phyloP scores from a whole-genome alignment of 2,797 vertebrate species.

The Malurus leucopterus region DNA sequence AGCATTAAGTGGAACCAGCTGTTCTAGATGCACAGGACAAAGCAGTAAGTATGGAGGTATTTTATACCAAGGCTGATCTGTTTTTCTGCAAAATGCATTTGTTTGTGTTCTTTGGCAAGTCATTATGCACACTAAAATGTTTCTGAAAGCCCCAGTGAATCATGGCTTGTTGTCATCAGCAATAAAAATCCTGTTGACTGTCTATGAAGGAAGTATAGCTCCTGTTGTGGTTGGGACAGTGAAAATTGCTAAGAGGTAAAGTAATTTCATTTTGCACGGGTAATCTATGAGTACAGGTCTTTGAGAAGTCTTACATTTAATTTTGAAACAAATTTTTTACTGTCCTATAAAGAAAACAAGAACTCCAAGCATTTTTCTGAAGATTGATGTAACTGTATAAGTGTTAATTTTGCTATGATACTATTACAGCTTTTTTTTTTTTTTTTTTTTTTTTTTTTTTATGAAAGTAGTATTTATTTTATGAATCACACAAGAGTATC shows the following conservation, averaged over 20 bases:
- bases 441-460: not conserved
- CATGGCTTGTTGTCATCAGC: not conserved
- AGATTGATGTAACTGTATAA: not conserved
- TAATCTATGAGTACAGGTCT: not conserved
- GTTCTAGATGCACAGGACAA: not conserved
- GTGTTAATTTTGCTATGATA: not conserved
- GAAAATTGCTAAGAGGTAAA: not conserved
- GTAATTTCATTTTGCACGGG: not conserved
- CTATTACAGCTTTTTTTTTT: not conserved
- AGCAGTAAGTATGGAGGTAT: not conserved
- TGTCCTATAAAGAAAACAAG: not conserved
- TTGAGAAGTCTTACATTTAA: not conserved
- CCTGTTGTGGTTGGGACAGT: not conserved
- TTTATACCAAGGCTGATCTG: not conserved
- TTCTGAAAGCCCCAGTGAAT: not conserved
- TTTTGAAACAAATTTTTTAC: not conserved
- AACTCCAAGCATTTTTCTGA: not conserved
- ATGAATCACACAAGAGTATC: not conserved
- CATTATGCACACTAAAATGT: constrained; percentile 2
- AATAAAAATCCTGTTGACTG: not conserved
- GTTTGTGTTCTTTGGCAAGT: constrained; percentile 10
- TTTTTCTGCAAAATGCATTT: not conserved
- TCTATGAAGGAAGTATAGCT: not conserved
- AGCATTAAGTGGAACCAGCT: not conserved
- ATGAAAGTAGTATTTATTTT: not conserved